Evolutionary conservation across 37 sponge, comb jelly and placozoan genomes (phyloP).

Genomic region (Mnemiopsis leidyi): DNA sequence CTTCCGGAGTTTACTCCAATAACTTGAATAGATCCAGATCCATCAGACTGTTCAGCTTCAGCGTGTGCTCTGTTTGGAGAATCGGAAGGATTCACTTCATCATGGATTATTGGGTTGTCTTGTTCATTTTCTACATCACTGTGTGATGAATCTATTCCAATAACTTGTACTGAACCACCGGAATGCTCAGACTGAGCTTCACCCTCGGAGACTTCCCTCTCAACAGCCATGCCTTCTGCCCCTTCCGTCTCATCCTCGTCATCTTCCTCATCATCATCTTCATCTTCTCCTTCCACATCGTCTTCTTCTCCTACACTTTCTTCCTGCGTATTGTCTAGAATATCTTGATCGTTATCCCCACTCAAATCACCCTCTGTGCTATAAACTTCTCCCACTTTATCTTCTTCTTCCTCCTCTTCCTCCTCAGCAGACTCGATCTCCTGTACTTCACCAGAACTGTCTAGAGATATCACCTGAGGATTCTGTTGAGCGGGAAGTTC

Average conservation of each 20-base stretch:
- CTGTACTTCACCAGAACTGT: background rate
- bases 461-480: background rate
- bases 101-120: too few species aligned
- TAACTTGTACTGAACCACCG: background rate
- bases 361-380: background rate
- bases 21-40: constrained; percentile 15
- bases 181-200: background rate
- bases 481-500: too few species aligned
- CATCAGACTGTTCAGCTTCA: background rate
- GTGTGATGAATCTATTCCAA: background rate
- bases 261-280: background rate
- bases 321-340: background rate
- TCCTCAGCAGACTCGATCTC: background rate
- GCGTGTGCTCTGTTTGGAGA: too few species aligned
- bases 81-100: too few species aligned
- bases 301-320: background rate
- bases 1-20: background rate
- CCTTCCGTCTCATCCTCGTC: too few species aligned
- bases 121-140: background rate
- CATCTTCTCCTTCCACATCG: background rate
- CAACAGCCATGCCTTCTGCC: too few species aligned
- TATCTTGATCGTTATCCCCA: background rate
- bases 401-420: too few species aligned
- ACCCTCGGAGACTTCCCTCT: background rate
- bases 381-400: too few species aligned